phyloP scores from a whole-genome alignment of 2,797 vertebrate genomes.

The Alauda arvensis region DNA sequence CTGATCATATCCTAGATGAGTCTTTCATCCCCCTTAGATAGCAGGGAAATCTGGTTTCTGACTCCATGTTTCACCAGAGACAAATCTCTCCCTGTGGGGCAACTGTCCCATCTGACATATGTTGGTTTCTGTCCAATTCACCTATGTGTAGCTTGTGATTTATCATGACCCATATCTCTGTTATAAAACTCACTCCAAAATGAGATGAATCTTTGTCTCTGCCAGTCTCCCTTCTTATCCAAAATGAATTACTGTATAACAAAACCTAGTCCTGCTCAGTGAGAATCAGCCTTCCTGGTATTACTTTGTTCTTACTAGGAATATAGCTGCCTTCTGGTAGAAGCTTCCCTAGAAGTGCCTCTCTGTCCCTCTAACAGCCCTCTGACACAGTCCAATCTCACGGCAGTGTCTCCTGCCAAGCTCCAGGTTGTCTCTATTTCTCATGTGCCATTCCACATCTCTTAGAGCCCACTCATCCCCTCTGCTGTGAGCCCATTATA shows the following conservation, averaged over 20 bases:
- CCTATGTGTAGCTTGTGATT: not conserved
- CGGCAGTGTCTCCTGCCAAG: not conserved
- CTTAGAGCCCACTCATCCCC: not conserved
- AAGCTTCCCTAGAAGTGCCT: not conserved
- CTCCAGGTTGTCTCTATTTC: not conserved
- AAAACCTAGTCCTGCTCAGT: not conserved
- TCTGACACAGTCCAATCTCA: not conserved
- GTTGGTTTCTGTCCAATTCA: not conserved
- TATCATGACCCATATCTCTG: not conserved
- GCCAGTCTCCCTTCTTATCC: not conserved
- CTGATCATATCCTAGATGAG: not conserved
- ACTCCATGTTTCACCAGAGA: not conserved
- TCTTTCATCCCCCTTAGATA: not conserved
- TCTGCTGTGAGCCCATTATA: not conserved
- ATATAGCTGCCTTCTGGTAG: not conserved
- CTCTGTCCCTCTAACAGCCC: not conserved
- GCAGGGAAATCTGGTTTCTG: not conserved
- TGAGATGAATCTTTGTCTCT: not conserved
- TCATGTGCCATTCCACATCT: not conserved
- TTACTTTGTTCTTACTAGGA: not conserved
- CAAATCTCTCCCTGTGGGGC: not conserved
- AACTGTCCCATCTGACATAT: not conserved
- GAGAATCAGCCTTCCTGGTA: not conserved
- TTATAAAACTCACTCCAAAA: slow-evolving; percentile 24
- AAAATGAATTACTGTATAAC: not conserved